Evolutionary conservation across 2,888 invertebrate genomes (phyloP).

Genomic region (Taenaris catops): DNA sequence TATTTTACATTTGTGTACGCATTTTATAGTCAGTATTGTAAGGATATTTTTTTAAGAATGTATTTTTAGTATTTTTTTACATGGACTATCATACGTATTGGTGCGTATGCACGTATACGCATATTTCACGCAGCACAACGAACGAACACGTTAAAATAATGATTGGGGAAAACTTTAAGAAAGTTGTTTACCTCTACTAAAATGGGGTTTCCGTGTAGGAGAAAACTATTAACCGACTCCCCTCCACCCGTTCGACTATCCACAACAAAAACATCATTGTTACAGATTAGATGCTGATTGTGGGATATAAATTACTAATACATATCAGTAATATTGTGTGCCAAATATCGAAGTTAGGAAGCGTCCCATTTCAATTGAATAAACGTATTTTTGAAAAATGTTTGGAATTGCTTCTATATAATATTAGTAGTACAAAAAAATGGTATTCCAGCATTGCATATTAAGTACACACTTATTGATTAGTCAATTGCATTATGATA

Average conservation of each 20-base stretch:
- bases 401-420: conserved; percentile 10
- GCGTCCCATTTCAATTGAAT: conserved; percentile 44
- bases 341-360: conserved; percentile 45
- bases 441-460: not conserved
- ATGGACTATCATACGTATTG: not conserved
- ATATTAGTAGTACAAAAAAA: conserved; percentile 8
- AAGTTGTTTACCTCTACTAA: too few relatives aligned
- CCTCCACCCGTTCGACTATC: too few relatives aligned
- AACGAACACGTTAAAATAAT: not conserved
- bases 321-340: conserved; percentile 58
- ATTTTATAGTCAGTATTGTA: conserved; percentile 11
- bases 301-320: conserved; percentile 23
- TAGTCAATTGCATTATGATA: not conserved
- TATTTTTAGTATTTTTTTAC: conserved; percentile 16
- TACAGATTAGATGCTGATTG: too few relatives aligned
- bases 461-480: conserved; percentile 4
- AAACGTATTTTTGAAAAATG: conserved; percentile 2
- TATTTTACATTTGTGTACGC: conserved; percentile 5
- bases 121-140: too few relatives aligned
- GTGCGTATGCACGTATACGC: too few relatives aligned
- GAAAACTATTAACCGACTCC: too few relatives aligned
- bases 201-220: too few relatives aligned
- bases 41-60: conserved; percentile 25
- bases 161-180: conserved; percentile 4
- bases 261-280: too few relatives aligned